Evolutionary conservation across 1,140 invertebrate genomes (phyloP), one percentile per base, ranked within the genome.

Genomic region (Hesperophylax magnus): DNA sequence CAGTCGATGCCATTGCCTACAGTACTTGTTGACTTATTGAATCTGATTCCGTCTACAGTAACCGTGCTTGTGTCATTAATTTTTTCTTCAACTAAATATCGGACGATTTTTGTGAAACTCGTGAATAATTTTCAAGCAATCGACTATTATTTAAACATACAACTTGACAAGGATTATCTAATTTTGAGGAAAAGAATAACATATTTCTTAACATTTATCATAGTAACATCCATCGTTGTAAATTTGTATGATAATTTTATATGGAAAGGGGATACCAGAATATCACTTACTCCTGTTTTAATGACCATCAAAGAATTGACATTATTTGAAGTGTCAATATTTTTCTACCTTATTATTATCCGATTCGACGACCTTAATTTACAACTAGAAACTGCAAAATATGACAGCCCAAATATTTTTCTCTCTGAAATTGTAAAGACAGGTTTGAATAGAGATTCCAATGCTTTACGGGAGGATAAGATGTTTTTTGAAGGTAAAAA

Each of bases 241-340:
- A 14, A 71, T 52, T 9, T 22, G 1, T 71, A 71, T 4, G 67
- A 71, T 53, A 15, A 47, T 27, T 8, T 71, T n/a, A 22, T 71
- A 20, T 71, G 67, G 67, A 71, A 52, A 18, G 67, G 67, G 3
- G 67, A 47, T 14, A 20, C 52, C 24, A 39, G 67, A 20, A 71
- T 71, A 71, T 47, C 67, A 22, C 6, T 53, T 24, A 22, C 18
- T 14, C 67, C 39, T 2, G n/a, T 71, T 71, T n/a, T 27, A 7
- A 52, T 18, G 18, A 53, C 47, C 6, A 53, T 71, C 18, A 53
- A 71, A 52, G 67, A 71, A 71, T 18, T 71, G 8, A 71, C 67
- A 15, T 52, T 71, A 17, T 1, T 71, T 9, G 34, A 71, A 52
- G 24, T 71, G 9, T 71, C 34, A 8, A 22, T 71, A 22, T 52